These are phyloP conservation scores for Cylloceria caligata DNA, from an alignment of 2,888 invertebrate species.

Conservation along the genomic window DNA sequence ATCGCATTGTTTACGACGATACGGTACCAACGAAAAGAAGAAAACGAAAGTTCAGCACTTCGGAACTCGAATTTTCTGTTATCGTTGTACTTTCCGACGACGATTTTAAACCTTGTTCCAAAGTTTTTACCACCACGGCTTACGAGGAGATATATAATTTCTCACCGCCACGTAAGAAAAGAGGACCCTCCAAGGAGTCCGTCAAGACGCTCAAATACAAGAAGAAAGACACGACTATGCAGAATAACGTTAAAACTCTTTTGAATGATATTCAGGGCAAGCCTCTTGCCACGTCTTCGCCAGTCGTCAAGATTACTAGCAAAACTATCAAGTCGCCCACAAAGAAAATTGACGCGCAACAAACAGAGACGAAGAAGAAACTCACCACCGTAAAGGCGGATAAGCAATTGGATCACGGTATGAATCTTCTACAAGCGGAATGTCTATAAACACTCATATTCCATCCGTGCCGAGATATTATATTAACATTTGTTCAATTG, in stretches of 20 bases:
- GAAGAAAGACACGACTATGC: slow-evolving; percentile 57
- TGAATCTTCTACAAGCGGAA: slow-evolving; percentile 35
- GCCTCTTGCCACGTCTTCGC: slow-evolving; percentile 79
- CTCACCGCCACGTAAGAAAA: slow-evolving; percentile 73
- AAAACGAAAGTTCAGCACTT: slow-evolving; percentile 75
- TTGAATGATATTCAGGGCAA: slow-evolving; percentile 64
- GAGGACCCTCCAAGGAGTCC: slow-evolving; percentile 44
- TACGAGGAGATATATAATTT: slow-evolving; percentile 78
- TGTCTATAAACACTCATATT: too few relatives aligned
- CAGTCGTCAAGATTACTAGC: slow-evolving; percentile 68
- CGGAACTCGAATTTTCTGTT: slow-evolving; percentile 75
- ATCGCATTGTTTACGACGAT: slow-evolving; percentile 77
- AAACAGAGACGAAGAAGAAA: slow-evolving; percentile 50
- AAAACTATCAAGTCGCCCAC: slow-evolving; percentile 49
- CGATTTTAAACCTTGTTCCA: slow-evolving; percentile 65
- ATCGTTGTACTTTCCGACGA: slow-evolving; percentile 72
- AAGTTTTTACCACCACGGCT: slow-evolving; percentile 73
- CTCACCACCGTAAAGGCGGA: background rate
- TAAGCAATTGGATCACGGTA: slow-evolving; percentile 56
- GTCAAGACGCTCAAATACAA: slow-evolving; percentile 48
- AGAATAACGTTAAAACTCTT: slow-evolving; percentile 32
- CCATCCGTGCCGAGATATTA: too few relatives aligned
- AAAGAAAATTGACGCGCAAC: slow-evolving; percentile 46
- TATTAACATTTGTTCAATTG: slow-evolving; percentile 38
- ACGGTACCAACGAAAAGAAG: slow-evolving; percentile 72